Base-by-base conservation (phyloP, 2,888 invertebrate genomes). In the Sicus ferrugineus region DNA sequence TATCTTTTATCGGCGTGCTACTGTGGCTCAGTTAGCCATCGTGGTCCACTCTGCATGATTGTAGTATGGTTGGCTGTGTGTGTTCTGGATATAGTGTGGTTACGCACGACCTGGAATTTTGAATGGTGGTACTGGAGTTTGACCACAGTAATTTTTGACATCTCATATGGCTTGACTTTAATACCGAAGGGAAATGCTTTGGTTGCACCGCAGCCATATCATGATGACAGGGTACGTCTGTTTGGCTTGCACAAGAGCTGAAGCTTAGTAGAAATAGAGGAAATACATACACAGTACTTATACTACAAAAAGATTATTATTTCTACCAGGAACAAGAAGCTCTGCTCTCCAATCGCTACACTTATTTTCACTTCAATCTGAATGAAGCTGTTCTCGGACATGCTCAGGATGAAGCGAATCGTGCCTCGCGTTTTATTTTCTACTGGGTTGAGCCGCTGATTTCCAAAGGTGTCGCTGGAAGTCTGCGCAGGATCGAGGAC, bases 401-500 rank as follows among this genome's bases (percentile, higher is more conserved):
- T 67, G 95, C 95, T 2, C 92, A 95, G 89, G 93, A 95, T 84
- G 89, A 91, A 73, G 87, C 88, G 16, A 89, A 89, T 67, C 88
- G 88, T 79, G 78, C 91, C 2, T 94, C 95, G 0, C 90, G 90
- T 79, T 86, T 97, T n/a, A 84, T 92, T 28, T 95, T 97, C 83
- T 87, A 90, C 72, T 97, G 97, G 97, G 95, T 96, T 1, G 89
- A 91, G 73, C 93, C 94, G 2, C 85, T 97, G 68, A 91, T 97
- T 84, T 85, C 89, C 70, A 95, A 95, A 87, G 97, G 96, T 1
- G 86, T 90, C 19, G 88, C 89, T 46, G 91, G 92, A 6, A 89
- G 90, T 78, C 82, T 97, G 46, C 88, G 88, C 74, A 89, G 89
- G 77, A 86, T 92, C 0, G 95, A 95, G 78, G 95, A 95, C 83